Evolutionary conservation across 2,113 vertebrate genomes (phyloP).

Genomic region (Heloderma charlesbogerti): DNA sequence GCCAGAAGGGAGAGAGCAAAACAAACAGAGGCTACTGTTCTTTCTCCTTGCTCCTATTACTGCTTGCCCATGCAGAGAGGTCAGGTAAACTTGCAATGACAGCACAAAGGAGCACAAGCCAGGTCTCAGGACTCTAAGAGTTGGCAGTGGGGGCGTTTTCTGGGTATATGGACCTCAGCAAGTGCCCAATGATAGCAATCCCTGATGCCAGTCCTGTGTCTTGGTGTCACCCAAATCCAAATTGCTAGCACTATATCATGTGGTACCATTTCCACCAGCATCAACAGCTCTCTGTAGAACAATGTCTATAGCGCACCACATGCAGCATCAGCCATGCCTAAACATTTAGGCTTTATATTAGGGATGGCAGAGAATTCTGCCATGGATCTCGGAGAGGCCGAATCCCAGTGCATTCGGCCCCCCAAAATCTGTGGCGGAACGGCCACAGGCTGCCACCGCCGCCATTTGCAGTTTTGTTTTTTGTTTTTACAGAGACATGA

Average conservation of each 20-base stretch:
- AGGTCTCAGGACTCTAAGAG: neutral
- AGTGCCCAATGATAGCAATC: neutral
- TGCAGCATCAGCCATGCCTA: neutral
- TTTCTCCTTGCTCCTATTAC: neutral
- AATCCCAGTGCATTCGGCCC: too few species aligned
- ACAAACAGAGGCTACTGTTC: neutral
- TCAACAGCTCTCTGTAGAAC: neutral
- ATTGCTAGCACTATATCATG: neutral
- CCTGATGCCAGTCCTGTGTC: neutral
- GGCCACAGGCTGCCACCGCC: too few species aligned
- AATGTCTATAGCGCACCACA: neutral
- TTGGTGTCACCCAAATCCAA: neutral
- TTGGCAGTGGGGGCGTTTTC: neutral
- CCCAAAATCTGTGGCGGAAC: too few species aligned
- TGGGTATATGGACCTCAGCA: neutral
- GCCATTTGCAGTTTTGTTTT: too few species aligned
- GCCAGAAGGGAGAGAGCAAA: neutral
- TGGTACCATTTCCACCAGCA: neutral
- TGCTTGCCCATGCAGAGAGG: neutral
- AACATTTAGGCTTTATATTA: neutral
- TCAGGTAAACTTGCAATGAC: neutral
- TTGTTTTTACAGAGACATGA: too few species aligned
- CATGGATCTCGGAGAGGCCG: too few species aligned
- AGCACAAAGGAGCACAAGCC: neutral
- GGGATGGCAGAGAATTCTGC: too few species aligned